Evolutionary conservation across 35 echinoderm and acorn worm species (phyloP).

Genomic region (Ophiothrix spiculata): DNA sequence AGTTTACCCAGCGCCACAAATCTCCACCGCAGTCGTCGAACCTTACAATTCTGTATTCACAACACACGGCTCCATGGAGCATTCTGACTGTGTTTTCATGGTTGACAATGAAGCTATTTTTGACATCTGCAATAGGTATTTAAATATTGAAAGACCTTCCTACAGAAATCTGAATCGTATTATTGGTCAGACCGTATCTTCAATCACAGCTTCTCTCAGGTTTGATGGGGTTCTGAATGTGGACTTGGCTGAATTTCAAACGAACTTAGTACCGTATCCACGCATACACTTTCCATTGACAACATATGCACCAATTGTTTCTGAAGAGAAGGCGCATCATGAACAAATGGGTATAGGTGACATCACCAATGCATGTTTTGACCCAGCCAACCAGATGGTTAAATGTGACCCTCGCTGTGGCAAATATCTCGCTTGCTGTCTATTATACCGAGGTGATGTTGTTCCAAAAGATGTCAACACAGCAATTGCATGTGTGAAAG

Average conservation of each 20-base stretch:
- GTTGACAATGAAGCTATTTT: conserved; percentile 87
- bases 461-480: conserved; percentile 60
- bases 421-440: conserved; percentile 52
- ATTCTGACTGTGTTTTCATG: conserved; percentile 81
- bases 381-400: conserved; percentile 57
- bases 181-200: conserved; percentile 55
- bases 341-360: conserved; percentile 59
- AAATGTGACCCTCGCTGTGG: conserved; percentile 58
- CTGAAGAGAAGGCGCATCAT: conserved; percentile 69
- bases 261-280: conserved; percentile 71
- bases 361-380: conserved; percentile 69
- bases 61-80: conserved; percentile 71
- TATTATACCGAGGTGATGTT: conserved; percentile 48
- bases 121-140: conserved; percentile 63
- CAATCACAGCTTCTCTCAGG: conserved; percentile 60
- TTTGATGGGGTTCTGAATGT: conserved; percentile 78
- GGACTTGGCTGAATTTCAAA: conserved; percentile 72
- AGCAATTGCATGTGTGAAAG: conserved; percentile 43
- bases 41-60: conserved; percentile 74
- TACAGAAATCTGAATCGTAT: conserved; percentile 61
- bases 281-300: conserved; percentile 64
- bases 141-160: conserved; percentile 52
- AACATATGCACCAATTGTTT: conserved; percentile 72
- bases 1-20: conserved; percentile 56
- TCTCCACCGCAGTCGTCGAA: conserved; percentile 73